phyloP scores from a whole-genome alignment of 2,797 vertebrate species.

The Lutjanus campechanus region DNA sequence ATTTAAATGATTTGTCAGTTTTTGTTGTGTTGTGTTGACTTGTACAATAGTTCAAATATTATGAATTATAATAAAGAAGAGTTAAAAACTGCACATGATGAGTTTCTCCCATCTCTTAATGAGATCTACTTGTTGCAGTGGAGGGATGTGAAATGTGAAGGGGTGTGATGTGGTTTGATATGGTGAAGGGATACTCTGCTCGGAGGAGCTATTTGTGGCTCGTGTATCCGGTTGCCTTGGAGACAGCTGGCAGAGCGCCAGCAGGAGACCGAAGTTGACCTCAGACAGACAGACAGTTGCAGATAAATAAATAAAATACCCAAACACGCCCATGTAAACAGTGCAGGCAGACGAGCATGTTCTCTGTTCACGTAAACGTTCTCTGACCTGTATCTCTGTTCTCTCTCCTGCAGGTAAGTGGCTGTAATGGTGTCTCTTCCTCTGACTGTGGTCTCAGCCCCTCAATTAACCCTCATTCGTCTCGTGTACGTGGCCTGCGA shows the following conservation, averaged over 20 bases:
- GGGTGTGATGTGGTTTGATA: conserved; percentile 60
- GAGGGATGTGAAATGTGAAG: conserved; percentile 72
- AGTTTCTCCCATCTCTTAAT: not conserved
- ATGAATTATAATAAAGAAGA: not conserved
- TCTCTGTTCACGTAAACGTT: not conserved
- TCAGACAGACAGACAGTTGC: conserved; percentile 81
- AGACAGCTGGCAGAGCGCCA: conserved; percentile 92
- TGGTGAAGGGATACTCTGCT: conserved; percentile 82
- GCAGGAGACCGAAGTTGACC: conserved; percentile 85
- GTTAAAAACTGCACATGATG: not conserved
- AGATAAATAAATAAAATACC: conserved; percentile 39
- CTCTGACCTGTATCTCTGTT: conserved; percentile 20
- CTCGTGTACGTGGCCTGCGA: not conserved
- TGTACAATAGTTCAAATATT: not conserved
- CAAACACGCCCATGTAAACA: conserved; percentile 63
- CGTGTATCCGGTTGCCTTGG: conserved; percentile 93
- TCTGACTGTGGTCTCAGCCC: not conserved
- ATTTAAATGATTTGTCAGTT: too few relatives aligned
- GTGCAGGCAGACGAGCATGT: conserved; percentile 12
- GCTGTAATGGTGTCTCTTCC: conserved; percentile 18
- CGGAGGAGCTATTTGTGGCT: conserved; percentile 90
- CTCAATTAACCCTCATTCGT: conserved; percentile 7
- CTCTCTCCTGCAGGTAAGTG: conserved; percentile 37
- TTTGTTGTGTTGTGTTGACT: too few relatives aligned
- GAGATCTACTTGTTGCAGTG: conserved; percentile 58